A percentile compares a stretch with the other conserved stretches of the same genome.
Evolutionary conservation across 2,888 invertebrate species (phyloP).

Genomic region (Sarcophaga caerulescens): DNA sequence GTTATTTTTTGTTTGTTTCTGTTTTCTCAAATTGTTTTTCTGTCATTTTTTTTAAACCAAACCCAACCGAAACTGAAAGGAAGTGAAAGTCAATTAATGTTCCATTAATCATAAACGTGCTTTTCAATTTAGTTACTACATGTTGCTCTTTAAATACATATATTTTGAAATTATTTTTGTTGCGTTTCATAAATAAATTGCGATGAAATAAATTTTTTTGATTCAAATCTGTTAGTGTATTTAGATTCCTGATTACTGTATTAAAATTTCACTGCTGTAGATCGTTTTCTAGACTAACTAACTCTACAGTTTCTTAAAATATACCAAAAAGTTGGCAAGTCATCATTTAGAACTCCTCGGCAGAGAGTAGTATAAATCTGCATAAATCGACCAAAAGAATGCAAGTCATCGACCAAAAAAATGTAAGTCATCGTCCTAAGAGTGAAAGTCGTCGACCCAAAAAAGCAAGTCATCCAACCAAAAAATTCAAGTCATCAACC

Average conservation of each 20-base stretch:
- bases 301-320: no score
- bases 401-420: no score
- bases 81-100: slow-evolving; percentile 78
- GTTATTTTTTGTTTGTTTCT: slow-evolving; percentile 1
- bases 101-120: slow-evolving; percentile 72
- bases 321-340: no score
- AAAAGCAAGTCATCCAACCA: no score
- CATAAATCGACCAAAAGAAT: no score
- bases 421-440: no score
- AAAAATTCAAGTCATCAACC: no score
- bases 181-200: background rate
- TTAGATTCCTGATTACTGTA: background rate
- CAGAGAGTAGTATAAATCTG: no score
- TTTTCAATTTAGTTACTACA: background rate
- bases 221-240: background rate
- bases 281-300: no score
- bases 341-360: no score
- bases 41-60: background rate
- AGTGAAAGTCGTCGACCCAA: no score
- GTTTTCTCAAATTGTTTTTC: slow-evolving; percentile 33
- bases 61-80: slow-evolving; percentile 71
- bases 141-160: background rate
- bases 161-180: background rate
- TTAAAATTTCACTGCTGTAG: no score
- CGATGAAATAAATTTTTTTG: background rate